Conservation (phyloP, 1,140 invertebrate species). For the Belonocnema kinseyi region DNA sequence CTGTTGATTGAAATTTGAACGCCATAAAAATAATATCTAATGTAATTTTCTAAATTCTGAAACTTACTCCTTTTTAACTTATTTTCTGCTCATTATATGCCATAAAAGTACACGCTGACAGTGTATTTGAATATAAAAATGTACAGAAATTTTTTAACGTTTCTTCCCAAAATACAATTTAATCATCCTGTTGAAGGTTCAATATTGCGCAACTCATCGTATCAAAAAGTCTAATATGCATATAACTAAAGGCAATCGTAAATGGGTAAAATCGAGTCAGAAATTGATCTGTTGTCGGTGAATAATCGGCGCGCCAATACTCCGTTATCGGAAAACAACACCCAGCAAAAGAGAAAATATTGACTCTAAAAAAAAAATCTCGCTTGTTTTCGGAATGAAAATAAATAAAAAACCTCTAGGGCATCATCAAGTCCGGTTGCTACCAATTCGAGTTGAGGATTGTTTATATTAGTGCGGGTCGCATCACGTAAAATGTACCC, state of each 20-base stretch:
- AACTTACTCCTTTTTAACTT: too few species aligned
- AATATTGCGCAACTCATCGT: constrained; percentile 5
- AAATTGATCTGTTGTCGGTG: constrained; percentile 42
- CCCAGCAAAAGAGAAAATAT: constrained; percentile 47
- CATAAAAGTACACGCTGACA: too few species aligned
- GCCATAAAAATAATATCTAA: too few species aligned
- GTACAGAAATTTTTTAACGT: not conserved
- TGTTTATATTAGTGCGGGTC: constrained; percentile 38
- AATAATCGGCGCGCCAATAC: constrained; percentile 20
- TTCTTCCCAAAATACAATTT: not conserved
- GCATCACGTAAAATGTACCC: constrained; percentile 7
- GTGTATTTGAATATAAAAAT: not conserved
- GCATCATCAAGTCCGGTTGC: constrained; percentile 36
- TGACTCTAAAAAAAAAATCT: constrained; percentile 46
- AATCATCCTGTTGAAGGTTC: constrained; percentile 13
- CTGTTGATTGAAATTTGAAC: too few species aligned
- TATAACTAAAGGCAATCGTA: constrained; percentile 43
- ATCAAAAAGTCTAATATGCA: constrained; percentile 21
- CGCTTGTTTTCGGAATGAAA: constrained; percentile 24
- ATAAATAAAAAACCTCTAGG: constrained; percentile 36
- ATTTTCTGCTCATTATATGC: not conserved
- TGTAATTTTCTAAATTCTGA: too few species aligned
- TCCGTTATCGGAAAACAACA: not conserved
- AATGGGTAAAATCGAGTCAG: constrained; percentile 38
- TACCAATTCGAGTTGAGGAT: constrained; percentile 49